Base-by-base conservation (phyloP, 1,140 invertebrate species). In the Drosophila malerkotliana region DNA sequence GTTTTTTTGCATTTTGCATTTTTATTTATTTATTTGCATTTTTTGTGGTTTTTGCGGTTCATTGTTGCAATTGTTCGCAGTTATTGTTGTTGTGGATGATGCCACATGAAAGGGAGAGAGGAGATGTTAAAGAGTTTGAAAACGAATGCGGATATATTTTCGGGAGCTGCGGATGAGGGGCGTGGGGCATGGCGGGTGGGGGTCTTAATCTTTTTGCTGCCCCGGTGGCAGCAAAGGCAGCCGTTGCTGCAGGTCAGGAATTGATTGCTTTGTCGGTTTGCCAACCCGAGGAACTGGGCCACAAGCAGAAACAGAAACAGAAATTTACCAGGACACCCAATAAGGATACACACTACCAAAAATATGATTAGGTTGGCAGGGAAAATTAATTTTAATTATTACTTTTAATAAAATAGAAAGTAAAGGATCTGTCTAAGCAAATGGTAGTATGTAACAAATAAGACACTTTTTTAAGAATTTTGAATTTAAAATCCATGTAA, bases 221-320 rank as follows among this genome's bases (percentile, higher is more conserved):
- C 56, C 21, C 9, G 24, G n/a, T 48, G 51, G 44, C 48, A 44
- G 39, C 51, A 45, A 41, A 54, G 57, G 67, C 45, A 21, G 41
- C 48, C 32, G 28, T 41, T 24, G 45, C 72, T 69, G 55, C 60
- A 68, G 60, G 75, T 58, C 71, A 75, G 66, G 51, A 87, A 87
- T 87, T 87, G 82, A 87, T 87, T 87, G 83, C 83, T 87, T 88
- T 88, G 82, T 87, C 83, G 83, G 79, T 88, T 79, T 79, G 83
- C 61, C 71, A 76, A 77, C 63, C 58, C 56, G 60, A 72, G 71
- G 53, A 75, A 76, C 56, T 57, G 61, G 61, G 54, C 58, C 61
- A 76, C 51, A 57, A 49, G 49, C 63, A 69, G 62, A 37, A 68
- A 37, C 64, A 37, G 64, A 66, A 54, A 14, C 62, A 67, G 30